Evolutionary conservation across 2,888 invertebrate genomes (phyloP), one percentile per base, ranked within the genome.

Genomic region (Stenotaenia linearis): DNA sequence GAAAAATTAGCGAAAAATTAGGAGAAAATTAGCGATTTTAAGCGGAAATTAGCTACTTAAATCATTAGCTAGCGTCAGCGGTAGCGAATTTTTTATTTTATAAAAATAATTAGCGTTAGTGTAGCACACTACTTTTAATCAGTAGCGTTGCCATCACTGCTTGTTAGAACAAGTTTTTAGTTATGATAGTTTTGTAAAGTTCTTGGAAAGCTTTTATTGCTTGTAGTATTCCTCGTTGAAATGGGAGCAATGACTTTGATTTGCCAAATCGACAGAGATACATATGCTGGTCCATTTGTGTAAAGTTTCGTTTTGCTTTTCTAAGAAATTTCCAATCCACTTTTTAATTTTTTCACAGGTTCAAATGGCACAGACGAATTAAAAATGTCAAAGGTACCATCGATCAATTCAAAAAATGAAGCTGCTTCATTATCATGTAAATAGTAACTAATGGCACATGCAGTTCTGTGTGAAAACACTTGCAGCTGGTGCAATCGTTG

Each of bases 401-500:
- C 75, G 12, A 82, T 23, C 21, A 75, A 40, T 78, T 79, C 28
- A 30, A 82, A 78, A 79, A 82, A 81, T 21, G 75, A 21, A 6
- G 21, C 12, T 12, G 79, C 75, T n/a, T 32, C 25, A 25, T 23
- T 21, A 23, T 79, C 76, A 12, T 2, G 6, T 28, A 76, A 30
- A 28, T 28, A 15, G 23, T 7, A 45, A 76, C n/a, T 9, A 3
- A 79, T 5, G n/a, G 56, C 78, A 21, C n/a, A 18, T 10, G 81
- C 80, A 25, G 79, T 76, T 45, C 61, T 61, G 35, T 78, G 35
- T 3, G 79, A 81, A 18, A 81, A 79, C 1, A 82, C 28, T 50
- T 81, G 76, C 28, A 81, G 81, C 23, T 78, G 76, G 32, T 69
- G n/a, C 37, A 82, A 81, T 21, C 61, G 77, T 79, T 81, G 81